Conservation (phyloP, 2,888 invertebrate species). For the Ormyrus nitidulus region DNA sequence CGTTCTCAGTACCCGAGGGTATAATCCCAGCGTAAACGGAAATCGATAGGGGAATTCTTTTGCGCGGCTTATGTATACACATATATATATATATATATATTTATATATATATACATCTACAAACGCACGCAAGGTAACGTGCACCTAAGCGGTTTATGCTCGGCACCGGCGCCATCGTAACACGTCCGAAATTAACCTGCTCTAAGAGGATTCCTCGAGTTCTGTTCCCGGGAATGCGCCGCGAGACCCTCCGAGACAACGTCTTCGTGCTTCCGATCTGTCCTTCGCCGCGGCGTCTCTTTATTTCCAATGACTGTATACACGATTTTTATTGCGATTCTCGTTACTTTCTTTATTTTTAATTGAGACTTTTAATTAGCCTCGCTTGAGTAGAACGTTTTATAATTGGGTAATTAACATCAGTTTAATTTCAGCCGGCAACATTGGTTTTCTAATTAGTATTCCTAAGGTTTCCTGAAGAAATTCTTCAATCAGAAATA, state of each 20-base stretch:
- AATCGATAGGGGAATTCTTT: slow-evolving; percentile 29
- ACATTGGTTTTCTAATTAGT: too few relatives aligned
- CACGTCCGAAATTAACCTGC: slow-evolving; percentile 50
- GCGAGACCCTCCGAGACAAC: slow-evolving; percentile 17
- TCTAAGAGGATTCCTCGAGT: slow-evolving; percentile 47
- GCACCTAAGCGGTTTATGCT: slow-evolving; percentile 42
- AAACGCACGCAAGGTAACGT: not conserved
- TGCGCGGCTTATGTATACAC: not conserved
- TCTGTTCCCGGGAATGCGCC: not conserved
- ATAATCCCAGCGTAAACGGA: slow-evolving; percentile 24
- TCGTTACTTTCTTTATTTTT: slow-evolving; percentile 15
- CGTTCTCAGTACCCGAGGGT: not conserved
- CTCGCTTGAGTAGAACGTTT: too few relatives aligned
- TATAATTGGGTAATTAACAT: too few relatives aligned
- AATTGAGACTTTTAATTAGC: not conserved
- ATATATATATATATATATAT: not conserved
- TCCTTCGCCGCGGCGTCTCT: not conserved
- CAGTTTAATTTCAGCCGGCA: too few relatives aligned
- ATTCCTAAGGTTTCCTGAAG: too few relatives aligned
- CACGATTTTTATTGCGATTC: not conserved
- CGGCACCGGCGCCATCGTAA: slow-evolving; percentile 14
- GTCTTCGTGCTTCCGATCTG: not conserved
- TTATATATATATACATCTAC: too few relatives aligned
- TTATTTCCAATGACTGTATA: too few relatives aligned
- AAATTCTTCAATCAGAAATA: too few relatives aligned